A percentile compares a stretch with the other conserved stretches of the same genome.
Conservation (phyloP, 37 sponge, comb jelly and placozoan genomes). For the Cliona cf. orientalis region DNA sequence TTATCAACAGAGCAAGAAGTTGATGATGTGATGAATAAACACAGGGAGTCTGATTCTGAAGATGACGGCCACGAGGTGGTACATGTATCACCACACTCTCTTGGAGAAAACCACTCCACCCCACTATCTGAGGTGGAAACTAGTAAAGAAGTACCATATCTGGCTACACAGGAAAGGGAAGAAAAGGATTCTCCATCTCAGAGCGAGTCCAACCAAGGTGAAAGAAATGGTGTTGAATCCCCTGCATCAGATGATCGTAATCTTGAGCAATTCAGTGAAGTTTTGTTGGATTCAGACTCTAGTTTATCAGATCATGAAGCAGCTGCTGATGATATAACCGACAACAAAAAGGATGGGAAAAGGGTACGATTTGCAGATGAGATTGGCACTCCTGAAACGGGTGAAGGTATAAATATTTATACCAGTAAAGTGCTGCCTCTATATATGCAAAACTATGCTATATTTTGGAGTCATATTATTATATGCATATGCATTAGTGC, state of each 20-base stretch:
- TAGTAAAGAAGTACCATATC: background rate
- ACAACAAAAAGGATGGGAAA: background rate
- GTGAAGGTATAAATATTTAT: background rate
- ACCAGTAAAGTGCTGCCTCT: background rate
- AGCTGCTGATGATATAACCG: background rate
- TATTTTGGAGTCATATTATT: background rate
- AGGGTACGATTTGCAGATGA: constrained; percentile 55
- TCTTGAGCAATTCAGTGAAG: constrained; percentile 49
- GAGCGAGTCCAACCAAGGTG: no score
- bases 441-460: background rate
- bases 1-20: no score
- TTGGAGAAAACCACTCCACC: background rate
- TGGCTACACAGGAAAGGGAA: no score
- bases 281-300: constrained; percentile 41
- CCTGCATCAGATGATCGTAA: constrained; percentile 20
- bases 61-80: no score
- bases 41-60: no score
- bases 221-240: background rate
- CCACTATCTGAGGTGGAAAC: background rate
- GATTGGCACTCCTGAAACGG: background rate
- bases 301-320: constrained; percentile 9
- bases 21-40: no score
- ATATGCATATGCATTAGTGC: background rate
- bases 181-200: no score
- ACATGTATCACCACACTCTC: background rate